Evolutionary conservation across 2,888 invertebrate genomes (phyloP), one percentile per base, ranked within the genome.

Genomic region (Peribatodes rhomboidaria): DNA sequence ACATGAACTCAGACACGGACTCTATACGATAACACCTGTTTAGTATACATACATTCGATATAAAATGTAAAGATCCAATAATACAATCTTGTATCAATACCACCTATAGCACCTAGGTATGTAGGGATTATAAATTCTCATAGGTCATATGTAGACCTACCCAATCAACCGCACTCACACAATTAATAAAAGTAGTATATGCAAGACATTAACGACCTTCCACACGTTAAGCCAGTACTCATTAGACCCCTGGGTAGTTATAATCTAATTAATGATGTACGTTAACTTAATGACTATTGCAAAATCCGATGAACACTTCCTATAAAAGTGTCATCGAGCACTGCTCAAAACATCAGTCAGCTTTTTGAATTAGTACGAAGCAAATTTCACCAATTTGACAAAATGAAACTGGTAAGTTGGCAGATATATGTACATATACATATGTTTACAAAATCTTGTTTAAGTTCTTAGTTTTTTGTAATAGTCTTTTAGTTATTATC

Each of bases 341-440:
- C n/a, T 22, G 42, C 1, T 27, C 41, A 46, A 41, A 18, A 7
- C 44, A 60, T 66, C 31, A 71, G 66, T 65, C 14, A n/a, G n/a
- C n/a, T n/a, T n/a, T 54, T 53, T 22, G 39, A 41, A 44, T 61
- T 55, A n/a, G n/a, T n/a, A n/a, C n/a, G 16, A 60, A 39, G 14
- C 22, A 16, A 2, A 27, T 27, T 27, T 6, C 6, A 27, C 49
- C 39, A 27, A 52, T 35, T 41, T 37, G 14, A 41, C 52, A 77
- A 75, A 62, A 84, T 84, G 84, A 83, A 83, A 78, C 67, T 77
- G 75, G 82, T 82, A 68, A 78, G 79, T 68, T 50, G 13, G 13
- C 2, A 14, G n/a, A 22, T 16, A 16, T 41, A 9, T 13, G 37
- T 16, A 20, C 6, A n/a, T n/a, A n/a, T 27, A 27, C 27, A 6